These are phyloP conservation scores for Empis stercorea DNA, from an alignment of 2,888 invertebrate species.

Conservation along the genomic window DNA sequence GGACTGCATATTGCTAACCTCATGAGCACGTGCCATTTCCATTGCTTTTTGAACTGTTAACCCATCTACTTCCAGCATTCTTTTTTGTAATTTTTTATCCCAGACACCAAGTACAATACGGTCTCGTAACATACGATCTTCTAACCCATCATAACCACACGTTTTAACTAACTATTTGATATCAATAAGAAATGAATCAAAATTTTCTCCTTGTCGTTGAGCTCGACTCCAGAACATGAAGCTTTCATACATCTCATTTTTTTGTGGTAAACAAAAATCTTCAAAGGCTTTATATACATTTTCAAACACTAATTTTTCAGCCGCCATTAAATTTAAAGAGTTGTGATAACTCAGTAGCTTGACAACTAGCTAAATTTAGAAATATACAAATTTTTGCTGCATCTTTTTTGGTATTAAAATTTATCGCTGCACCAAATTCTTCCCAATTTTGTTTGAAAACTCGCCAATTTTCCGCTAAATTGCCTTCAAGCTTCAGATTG, in stretches of 20 bases:
- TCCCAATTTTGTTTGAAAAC: neutral
- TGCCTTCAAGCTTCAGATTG: neutral
- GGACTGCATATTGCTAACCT: neutral
- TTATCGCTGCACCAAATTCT: neutral
- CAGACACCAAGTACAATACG: neutral
- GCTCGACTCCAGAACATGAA: neutral
- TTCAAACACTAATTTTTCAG: neutral
- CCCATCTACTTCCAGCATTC: neutral
- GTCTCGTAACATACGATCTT: neutral
- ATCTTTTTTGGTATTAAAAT: neutral
- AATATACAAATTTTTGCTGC: neutral
- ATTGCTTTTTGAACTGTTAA: neutral
- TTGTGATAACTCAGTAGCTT: conserved; percentile 3
- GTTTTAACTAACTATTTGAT: neutral
- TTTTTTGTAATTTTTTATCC: neutral
- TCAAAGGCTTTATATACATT: neutral
- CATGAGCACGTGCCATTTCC: neutral
- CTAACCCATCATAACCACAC: neutral
- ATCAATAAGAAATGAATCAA: neutral
- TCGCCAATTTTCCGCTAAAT: neutral
- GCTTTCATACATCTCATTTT: neutral
- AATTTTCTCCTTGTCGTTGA: neutral
- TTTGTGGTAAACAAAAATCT: neutral
- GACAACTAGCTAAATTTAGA: neutral
- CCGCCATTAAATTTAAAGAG: neutral